phyloP scores from a whole-genome alignment of 2,113 vertebrate species.

The Sylvilagus bachmani region DNA sequence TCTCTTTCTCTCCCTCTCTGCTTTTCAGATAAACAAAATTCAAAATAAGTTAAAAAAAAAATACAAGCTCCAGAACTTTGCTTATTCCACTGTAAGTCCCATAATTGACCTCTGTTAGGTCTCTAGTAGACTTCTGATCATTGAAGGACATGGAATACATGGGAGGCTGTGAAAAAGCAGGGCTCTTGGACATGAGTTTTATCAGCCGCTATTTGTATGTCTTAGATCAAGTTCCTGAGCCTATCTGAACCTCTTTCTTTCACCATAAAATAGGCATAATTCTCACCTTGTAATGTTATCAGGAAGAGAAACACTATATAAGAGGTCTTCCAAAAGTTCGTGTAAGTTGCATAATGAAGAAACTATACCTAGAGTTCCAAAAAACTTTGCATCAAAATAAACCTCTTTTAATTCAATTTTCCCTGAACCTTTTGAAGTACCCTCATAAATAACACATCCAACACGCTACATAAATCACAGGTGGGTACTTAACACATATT shows the following conservation, averaged over 20 bases:
- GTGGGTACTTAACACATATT: background rate
- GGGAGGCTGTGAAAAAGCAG: background rate
- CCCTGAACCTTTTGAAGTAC: too few relatives aligned
- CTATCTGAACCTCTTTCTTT: background rate
- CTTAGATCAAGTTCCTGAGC: background rate
- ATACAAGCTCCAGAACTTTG: background rate
- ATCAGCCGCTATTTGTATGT: background rate
- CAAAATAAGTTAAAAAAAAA: background rate
- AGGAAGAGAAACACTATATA: background rate
- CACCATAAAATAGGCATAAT: background rate
- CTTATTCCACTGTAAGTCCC: constrained; percentile 28
- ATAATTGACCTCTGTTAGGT: background rate
- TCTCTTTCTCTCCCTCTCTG: too few relatives aligned
- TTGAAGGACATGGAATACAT: background rate
- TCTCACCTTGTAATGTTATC: background rate
- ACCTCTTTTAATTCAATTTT: too few relatives aligned
- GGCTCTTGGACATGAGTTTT: background rate
- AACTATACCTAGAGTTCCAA: too few relatives aligned
- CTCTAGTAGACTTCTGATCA: background rate
- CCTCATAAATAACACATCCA: background rate
- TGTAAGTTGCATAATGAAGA: too few relatives aligned
- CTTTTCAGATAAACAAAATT: too few relatives aligned
- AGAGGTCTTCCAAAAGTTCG: too few relatives aligned
- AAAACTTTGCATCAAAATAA: too few relatives aligned
- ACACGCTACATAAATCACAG: background rate